Evolutionary conservation across 2,113 vertebrate species (phyloP).

Genomic region (Macquaria ambigua): DNA sequence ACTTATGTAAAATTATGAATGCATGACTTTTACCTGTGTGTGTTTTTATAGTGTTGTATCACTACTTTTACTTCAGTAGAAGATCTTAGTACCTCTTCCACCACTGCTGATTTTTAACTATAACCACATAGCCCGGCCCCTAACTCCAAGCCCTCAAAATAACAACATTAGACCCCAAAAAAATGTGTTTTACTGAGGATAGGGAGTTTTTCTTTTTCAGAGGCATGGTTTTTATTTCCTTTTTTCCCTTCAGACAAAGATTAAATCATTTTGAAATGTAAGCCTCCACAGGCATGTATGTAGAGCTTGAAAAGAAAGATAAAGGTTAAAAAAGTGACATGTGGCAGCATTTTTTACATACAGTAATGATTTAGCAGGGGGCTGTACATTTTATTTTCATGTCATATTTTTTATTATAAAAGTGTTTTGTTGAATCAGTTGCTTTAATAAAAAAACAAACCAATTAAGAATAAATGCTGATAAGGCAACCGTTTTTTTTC

Average conservation of each 20-base stretch:
- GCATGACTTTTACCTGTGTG: not conserved
- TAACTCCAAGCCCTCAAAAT: not conserved
- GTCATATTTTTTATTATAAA: not conserved
- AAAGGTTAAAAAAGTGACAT: no score
- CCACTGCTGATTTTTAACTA: not conserved
- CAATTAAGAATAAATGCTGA: not conserved
- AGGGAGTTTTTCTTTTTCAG: no score
- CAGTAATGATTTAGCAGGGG: not conserved
- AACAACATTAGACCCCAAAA: not conserved
- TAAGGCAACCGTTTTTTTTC: not conserved
- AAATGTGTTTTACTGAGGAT: no score
- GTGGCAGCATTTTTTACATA: no score
- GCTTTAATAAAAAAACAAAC: not conserved
- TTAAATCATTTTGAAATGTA: no score
- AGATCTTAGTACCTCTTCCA: not conserved
- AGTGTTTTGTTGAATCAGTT: not conserved
- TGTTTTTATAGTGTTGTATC: no score
- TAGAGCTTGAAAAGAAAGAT: no score
- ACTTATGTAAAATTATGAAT: not conserved
- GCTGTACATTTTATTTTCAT: no score
- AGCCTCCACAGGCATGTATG: no score
- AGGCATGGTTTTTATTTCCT: not conserved
- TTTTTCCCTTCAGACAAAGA: not conserved
- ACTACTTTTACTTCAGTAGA: not conserved
- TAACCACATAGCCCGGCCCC: no score